Percentiles rank a stretch among this genome's conserved stretches.
These are phyloP conservation scores for Perodicticus potto DNA, from an alignment of 2,797 vertebrate species.

Conservation along the genomic window DNA sequence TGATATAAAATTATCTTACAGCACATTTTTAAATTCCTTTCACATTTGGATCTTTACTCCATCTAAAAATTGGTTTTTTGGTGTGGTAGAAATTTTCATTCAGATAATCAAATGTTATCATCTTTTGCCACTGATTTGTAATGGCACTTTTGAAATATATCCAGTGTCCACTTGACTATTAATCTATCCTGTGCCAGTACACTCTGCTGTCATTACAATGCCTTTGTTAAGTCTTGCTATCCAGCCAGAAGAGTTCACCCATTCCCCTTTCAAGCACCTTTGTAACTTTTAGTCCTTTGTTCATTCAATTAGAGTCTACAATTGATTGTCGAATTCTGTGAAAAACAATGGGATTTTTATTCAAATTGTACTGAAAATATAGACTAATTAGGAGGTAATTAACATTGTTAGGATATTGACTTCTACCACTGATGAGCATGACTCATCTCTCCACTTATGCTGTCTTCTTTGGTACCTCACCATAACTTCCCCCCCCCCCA, in stretches of 20 bases:
- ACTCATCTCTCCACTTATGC: background rate
- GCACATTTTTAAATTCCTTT: constrained; percentile 37
- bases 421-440: background rate
- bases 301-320: background rate
- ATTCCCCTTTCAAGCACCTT: background rate
- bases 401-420: background rate
- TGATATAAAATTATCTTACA: constrained; percentile 1
- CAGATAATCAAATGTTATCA: constrained; percentile 1
- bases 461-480: background rate
- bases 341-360: background rate
- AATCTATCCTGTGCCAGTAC: background rate
- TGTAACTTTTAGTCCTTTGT: background rate
- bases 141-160: background rate
- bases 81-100: background rate
- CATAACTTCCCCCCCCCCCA: background rate
- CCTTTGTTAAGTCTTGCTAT: background rate
- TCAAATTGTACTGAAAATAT: background rate
- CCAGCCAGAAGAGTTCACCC: background rate
- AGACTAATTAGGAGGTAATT: background rate
- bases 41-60: constrained; percentile 19
- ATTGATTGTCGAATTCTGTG: background rate
- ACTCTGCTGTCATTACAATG: background rate
- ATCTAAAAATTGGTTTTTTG: constrained; percentile 37
- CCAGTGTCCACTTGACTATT: background rate
- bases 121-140: background rate